Conservation (phyloP, 2,888 invertebrate genomes). For the Eubasilissa splendida region DNA sequence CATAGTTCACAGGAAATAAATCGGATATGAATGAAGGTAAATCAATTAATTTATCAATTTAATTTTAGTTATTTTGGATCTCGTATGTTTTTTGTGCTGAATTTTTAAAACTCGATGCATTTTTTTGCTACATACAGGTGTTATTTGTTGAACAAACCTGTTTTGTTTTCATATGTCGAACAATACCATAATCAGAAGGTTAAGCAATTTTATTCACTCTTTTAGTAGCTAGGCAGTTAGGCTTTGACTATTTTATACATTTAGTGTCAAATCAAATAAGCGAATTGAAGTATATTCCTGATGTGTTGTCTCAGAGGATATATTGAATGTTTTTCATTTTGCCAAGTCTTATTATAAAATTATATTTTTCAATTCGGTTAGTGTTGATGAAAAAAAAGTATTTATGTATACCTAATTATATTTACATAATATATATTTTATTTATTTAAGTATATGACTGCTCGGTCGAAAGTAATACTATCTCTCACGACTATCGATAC, state of each 20-base stretch:
- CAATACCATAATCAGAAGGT: constrained; percentile 52
- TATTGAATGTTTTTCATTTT: too few species aligned
- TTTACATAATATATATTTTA: too few species aligned
- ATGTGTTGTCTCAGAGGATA: too few species aligned
- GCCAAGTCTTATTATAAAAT: too few species aligned
- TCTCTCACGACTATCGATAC: too few species aligned
- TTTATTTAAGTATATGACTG: too few species aligned
- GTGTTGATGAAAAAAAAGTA: too few species aligned
- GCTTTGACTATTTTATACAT: constrained; percentile 1
- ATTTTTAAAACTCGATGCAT: neutral
- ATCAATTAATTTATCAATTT: constrained; percentile 4
- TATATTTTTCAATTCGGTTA: too few species aligned
- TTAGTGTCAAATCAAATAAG: too few species aligned
- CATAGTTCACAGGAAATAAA: constrained; percentile 42
- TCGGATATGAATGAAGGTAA: constrained; percentile 52
- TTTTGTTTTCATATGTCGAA: constrained; percentile 49
- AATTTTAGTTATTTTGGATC: constrained; percentile 26
- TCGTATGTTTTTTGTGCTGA: neutral
- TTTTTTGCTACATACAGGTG: neutral
- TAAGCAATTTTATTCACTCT: constrained; percentile 50
- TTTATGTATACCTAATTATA: too few species aligned
- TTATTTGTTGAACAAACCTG: constrained; percentile 28
- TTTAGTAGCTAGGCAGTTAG: constrained; percentile 21
- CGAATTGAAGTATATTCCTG: too few species aligned
- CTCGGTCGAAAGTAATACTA: too few species aligned